phyloP scores from a whole-genome alignment of 2,113 vertebrate genomes.

The Spea bombifrons region DNA sequence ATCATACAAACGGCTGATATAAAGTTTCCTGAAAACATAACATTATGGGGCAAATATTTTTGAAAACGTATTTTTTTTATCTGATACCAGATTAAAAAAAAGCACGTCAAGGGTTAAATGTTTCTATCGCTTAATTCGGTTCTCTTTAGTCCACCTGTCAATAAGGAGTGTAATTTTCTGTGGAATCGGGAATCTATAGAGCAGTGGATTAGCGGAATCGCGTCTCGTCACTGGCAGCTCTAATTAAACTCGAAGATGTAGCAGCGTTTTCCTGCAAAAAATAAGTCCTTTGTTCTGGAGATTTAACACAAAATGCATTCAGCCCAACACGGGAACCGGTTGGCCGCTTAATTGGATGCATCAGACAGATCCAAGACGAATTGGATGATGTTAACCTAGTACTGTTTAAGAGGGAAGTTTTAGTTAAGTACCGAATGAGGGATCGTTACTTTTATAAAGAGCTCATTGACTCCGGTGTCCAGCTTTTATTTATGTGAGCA shows the following conservation, averaged over 20 bases:
- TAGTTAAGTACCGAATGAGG: not conserved
- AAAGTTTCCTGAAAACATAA: too few relatives aligned
- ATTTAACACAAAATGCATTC: not conserved
- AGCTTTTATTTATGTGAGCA: too few relatives aligned
- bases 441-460: too few relatives aligned
- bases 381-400: not conserved
- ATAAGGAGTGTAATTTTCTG: slow-evolving; percentile 39
- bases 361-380: not conserved
- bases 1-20: too few relatives aligned
- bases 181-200: slow-evolving; percentile 34
- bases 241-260: slow-evolving; percentile 36
- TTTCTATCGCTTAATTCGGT: too few relatives aligned
- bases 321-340: not conserved
- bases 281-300: not conserved
- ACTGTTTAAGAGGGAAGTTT: not conserved
- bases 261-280: not conserved
- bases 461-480: too few relatives aligned
- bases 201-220: slow-evolving; percentile 39
- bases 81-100: too few relatives aligned
- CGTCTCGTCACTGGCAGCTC: slow-evolving; percentile 37
- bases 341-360: too few relatives aligned
- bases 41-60: too few relatives aligned
- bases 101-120: too few relatives aligned
- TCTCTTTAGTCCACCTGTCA: slow-evolving; percentile 17
- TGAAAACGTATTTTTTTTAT: too few relatives aligned